Percentiles rank a stretch among this genome's conserved stretches.
Evolutionary conservation across 2,888 invertebrate genomes (phyloP).

Genomic region (Chesias legatella): DNA sequence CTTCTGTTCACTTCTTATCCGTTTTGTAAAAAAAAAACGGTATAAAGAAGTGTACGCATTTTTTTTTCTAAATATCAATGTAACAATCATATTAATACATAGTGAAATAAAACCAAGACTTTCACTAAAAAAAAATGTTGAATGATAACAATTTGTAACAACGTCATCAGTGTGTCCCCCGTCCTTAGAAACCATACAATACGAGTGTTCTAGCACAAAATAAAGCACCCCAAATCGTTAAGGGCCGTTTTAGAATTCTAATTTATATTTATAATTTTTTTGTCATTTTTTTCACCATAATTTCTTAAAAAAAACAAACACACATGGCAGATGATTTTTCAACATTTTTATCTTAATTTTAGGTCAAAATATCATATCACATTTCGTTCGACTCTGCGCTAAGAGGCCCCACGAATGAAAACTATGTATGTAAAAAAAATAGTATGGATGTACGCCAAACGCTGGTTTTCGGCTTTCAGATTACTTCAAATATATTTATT

Average conservation of each 20-base stretch:
- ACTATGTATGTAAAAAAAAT: neutral
- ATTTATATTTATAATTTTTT: constrained; percentile 47
- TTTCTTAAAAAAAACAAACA: constrained; percentile 61
- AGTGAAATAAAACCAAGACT: neutral
- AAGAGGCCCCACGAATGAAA: constrained; percentile 16
- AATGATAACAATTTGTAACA: constrained; percentile 2
- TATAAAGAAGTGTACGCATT: constrained; percentile 7
- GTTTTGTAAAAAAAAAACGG: constrained; percentile 18
- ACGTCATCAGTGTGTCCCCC: constrained; percentile 4
- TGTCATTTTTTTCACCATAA: constrained; percentile 54
- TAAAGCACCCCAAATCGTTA: constrained; percentile 25
- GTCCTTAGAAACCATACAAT: constrained; percentile 16
- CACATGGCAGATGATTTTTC: constrained; percentile 60
- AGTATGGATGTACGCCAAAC: constrained; percentile 1
- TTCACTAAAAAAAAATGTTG: neutral
- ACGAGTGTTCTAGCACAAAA: constrained; percentile 23
- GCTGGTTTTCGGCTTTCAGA: no score
- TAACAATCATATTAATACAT: neutral
- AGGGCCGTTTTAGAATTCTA: constrained; percentile 20
- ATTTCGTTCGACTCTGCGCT: constrained; percentile 42
- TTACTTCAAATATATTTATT: no score
- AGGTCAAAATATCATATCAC: constrained; percentile 59
- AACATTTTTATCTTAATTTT: constrained; percentile 71
- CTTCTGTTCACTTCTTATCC: constrained; percentile 6
- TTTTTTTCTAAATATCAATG: neutral